Base-by-base conservation (phyloP, 2,113 vertebrate species). In the Burhinus bistriatus region DNA sequence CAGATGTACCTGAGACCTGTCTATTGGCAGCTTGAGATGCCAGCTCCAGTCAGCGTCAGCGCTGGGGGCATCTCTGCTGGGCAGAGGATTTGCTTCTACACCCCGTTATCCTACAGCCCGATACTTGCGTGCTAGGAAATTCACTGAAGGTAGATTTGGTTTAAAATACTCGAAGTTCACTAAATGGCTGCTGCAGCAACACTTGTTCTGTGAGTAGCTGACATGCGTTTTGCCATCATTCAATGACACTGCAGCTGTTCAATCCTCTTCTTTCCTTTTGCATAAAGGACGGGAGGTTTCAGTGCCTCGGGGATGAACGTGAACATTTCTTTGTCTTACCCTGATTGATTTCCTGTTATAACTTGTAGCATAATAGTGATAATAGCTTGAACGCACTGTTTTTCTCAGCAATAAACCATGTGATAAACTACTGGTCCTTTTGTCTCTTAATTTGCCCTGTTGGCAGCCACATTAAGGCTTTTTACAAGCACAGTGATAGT, bases 281-380 rank as follows among this genome's bases (percentile, higher is more conserved):
- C 84, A 78, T 95, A 86, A 80, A 90, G 38, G 54, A 95, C 17
- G 62, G 59, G 32, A 91, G 66, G 76, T 91, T 76, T 57, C 81
- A 83, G 45, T 77, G 58, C 45, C 49, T 91, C 5, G 1, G 73
- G 62, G 73, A 73, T 76, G 70, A 91, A 70, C 42, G 44, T 75
- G 75, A 85, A 70, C 51, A 30, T 95, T 94, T 85, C 89, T 94
- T 45, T 96, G 61, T 93, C 93, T 88, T 87, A 86, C 8, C 32
- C 78, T 59, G 94, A 95, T 80, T 95, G 93, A 96, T 96, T 97
- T 96, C 84, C 84, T 97, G 96, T 93, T 96, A 95, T 80, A 95
- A 95, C 81, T 95, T 94, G 93, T 79, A 85, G 62, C 84, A 58
- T 95, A 95, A 91, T 91, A 73, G 84, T 62, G 83, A 65, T 95